phyloP scores from a whole-genome alignment of 1,140 invertebrate species.

The Solenopsis invicta region DNA sequence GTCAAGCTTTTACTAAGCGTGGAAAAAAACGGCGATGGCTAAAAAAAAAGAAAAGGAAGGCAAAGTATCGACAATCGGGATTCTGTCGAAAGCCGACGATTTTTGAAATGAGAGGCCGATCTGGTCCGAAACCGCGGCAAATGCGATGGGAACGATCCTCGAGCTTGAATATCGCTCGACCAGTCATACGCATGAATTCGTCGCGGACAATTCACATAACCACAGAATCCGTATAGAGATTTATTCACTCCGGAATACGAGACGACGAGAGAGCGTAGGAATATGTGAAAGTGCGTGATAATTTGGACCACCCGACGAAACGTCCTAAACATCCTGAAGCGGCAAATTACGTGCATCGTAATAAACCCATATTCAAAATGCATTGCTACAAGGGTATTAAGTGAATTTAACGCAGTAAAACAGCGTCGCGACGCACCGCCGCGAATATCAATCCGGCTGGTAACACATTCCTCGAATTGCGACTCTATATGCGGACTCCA shows the following conservation, averaged over 20 bases:
- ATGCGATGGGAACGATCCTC: conserved; percentile 41
- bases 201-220: conserved; percentile 21
- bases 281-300: conserved; percentile 8
- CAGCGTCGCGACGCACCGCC: neutral
- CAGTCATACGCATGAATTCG: conserved; percentile 51
- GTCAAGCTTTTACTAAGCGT: neutral
- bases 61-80: neutral
- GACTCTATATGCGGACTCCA: neutral
- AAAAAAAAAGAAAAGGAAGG: neutral
- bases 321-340: neutral
- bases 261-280: conserved; percentile 3
- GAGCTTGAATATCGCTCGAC: conserved; percentile 50
- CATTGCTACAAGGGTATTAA: neutral
- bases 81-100: neutral
- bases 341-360: conserved; percentile 12
- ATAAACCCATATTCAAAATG: neutral
- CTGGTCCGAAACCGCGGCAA: neutral
- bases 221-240: conserved; percentile 32
- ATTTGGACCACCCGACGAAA: conserved; percentile 45
- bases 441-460: neutral
- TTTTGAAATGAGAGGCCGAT: conserved; percentile 11
- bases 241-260: conserved; percentile 10
- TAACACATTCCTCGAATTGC: conserved; percentile 17
- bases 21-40: neutral
- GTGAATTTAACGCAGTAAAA: conserved; percentile 1